Conservation (phyloP, 1,140 invertebrate species). For the Pentalonia nigronervosa region DNA sequence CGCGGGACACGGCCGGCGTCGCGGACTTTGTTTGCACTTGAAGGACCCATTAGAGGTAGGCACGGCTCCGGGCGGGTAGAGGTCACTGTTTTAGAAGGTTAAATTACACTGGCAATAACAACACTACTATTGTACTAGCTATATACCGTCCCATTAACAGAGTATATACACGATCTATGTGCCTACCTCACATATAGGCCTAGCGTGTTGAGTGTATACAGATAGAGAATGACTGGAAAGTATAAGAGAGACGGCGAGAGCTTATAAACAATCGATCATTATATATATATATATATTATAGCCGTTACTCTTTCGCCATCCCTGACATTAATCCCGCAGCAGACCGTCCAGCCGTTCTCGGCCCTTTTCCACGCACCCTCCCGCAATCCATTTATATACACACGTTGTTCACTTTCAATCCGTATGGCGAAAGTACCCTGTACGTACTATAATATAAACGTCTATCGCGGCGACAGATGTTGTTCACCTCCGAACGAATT, state of each 20-base stretch:
- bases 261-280: constrained; percentile 44
- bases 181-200: too few species aligned
- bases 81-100: constrained; percentile 38
- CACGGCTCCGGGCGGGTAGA: not conserved
- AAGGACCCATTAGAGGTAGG: constrained; percentile 33
- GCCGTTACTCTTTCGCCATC: not conserved
- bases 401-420: constrained; percentile 1
- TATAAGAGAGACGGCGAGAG: not conserved
- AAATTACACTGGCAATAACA: constrained; percentile 46
- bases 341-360: not conserved
- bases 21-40: constrained; percentile 37
- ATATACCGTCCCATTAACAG: not conserved
- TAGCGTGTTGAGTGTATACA: too few species aligned
- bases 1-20: not conserved
- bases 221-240: not conserved
- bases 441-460: not conserved
- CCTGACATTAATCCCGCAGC: not conserved
- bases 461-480: not conserved
- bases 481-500: not conserved
- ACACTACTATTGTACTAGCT: not conserved
- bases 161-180: not conserved
- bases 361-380: not conserved
- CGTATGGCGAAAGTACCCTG: not conserved
- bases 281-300: not conserved
- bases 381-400: not conserved